Evolutionary conservation across 2,113 vertebrate genomes (phyloP).

Genomic region (Urocynchramus pylzowi): DNA sequence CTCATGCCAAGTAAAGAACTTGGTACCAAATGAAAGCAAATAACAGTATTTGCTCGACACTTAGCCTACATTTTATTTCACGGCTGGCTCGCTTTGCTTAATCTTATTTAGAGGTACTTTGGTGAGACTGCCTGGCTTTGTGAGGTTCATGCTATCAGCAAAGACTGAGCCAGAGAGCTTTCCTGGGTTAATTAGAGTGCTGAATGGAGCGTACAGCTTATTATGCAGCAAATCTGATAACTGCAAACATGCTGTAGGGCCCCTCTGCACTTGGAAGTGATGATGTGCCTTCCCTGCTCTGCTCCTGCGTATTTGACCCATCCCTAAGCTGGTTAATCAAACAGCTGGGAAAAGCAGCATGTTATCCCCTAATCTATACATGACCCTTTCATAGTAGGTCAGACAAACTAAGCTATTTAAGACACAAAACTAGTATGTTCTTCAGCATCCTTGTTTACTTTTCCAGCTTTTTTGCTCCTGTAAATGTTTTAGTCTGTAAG

Average conservation of each 20-base stretch:
- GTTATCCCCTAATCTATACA: conserved; percentile 12
- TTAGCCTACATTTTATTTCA: conserved; percentile 44
- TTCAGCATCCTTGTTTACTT: background rate
- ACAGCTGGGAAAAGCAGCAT: conserved; percentile 2
- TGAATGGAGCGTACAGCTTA: background rate
- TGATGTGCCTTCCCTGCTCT: background rate
- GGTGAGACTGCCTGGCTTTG: conserved; percentile 26
- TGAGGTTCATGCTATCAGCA: conserved; percentile 20
- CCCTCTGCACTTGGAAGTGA: background rate
- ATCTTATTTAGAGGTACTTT: conserved; percentile 46
- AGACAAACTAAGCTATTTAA: conserved; percentile 16
- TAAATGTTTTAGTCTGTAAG: background rate
- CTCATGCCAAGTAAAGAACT: background rate
- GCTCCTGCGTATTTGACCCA: conserved; percentile 2
- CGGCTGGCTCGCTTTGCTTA: background rate
- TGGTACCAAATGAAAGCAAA: background rate
- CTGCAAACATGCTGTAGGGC: background rate
- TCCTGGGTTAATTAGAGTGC: conserved; percentile 25
- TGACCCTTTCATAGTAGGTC: background rate
- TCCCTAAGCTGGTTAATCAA: conserved; percentile 42
- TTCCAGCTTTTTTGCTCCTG: background rate
- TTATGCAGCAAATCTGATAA: conserved; percentile 14
- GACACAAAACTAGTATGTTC: background rate
- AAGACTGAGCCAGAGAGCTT: background rate
- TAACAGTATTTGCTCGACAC: background rate